Base-by-base conservation (phyloP, 2,888 invertebrate species). In the Stenchaetothrips biformis region DNA sequence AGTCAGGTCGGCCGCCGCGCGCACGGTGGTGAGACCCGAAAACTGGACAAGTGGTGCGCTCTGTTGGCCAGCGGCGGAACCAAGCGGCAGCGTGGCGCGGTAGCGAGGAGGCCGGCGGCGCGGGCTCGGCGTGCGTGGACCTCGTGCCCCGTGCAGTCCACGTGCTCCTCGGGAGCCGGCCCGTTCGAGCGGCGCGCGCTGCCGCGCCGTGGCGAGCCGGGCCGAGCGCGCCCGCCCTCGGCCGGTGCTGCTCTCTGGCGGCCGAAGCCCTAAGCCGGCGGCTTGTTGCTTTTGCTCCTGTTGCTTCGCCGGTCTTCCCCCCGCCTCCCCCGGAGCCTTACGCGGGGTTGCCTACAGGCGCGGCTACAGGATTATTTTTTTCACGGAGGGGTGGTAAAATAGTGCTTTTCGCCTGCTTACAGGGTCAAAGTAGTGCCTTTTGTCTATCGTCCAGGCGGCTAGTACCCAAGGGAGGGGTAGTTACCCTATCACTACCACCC, bases 241-340 rank as follows among this genome's bases (percentile, higher is more conserved):
- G 25, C 25, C 25, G 67, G 21, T 74, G 67, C 67, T 74, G 67
- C 67, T 25, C 67, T 11, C 67, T 74, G 67, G 25, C 67, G 67
- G 67, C 7, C 67, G 67, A 7, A 1, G 67, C 7, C 67, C 7
- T 7, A 74, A 74, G 67, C 67, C n/a, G 2, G 0, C 67, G 25
- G 25, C 67, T 25, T 74, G 67, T 74, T 74, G 67, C 67, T 21
- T 21, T 74, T 74, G 67, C 67, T 21, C 67, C 16, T 59, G 59
- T 13, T 59, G 53, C 53, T 37, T 37, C 4, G 53, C 53, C 13
- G 53, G 16, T 13, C 53, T 53, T 18, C 53, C 13, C 11, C 53
- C 11, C 53, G 0, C 13, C 9, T 1, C 53, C 53, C 13, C 53
- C 37, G 37, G 37, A 37, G n/a, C 4, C 37, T 37, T 37, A 1